Evolutionary conservation across 2,797 vertebrate species (phyloP), one percentile per base, ranked within the genome.

Genomic region (Propithecus deckenii): DNA sequence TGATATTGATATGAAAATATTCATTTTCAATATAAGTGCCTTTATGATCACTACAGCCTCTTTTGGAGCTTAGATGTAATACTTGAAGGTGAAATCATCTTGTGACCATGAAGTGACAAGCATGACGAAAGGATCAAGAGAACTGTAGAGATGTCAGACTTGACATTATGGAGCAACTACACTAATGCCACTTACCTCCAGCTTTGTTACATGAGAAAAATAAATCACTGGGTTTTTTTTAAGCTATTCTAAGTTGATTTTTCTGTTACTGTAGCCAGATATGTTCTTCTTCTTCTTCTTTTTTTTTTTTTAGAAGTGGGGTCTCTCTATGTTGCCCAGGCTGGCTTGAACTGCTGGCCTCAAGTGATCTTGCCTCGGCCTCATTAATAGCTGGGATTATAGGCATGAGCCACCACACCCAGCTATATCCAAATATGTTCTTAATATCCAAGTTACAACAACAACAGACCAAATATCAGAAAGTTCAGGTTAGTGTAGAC

Each of bases 401-500:
- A 18, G 30, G 15, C 61, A 65, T n/a, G 32, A n/a, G 30, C 30
- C 32, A 65, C 32, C 32, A 65, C 7, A 65, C 61, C 15, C 32
- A 65, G 14, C 61, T n/a, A 65, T 15, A 65, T 65, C 76, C 57
- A 75, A 52, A 74, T 43, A 43, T 2, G 14, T 71, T 71, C 25
- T 85, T 50, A 41, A 79, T 30, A 57, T 28, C 57, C 80, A 79
- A 71, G 52, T 71, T 43, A 15, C 41, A 30, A 61, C 13, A 48
- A 41, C 32, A 59, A 59, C 2, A 86, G 35, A 48, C 32, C 32
- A n/a, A 59, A 41, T 78, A 99, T 99, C 17, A 98, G 20, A 90
- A 98, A 97, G 95, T 99, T 99, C 4, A 99, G 98, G 96, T 99
- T 99, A 97, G 98, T 99, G 98, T 99, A 99, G 41, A 98, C 98